Evolutionary conservation across 37 sponge, comb jelly and placozoan species (phyloP).

Genomic region (Crambe crambe): DNA sequence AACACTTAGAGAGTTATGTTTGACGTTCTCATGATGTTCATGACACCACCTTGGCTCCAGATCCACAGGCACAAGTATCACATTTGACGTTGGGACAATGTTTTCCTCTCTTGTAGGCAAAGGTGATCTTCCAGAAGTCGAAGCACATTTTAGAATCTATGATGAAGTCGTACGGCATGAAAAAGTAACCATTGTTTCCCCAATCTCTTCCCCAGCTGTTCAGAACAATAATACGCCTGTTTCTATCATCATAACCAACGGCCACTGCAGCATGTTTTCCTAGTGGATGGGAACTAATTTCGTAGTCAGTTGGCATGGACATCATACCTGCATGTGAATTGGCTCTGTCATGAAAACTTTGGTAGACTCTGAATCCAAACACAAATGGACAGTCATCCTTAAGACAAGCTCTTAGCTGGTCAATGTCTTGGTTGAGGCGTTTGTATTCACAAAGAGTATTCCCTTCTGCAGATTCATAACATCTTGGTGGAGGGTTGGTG

Average conservation of each 20-base stretch:
- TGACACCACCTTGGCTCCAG: no score
- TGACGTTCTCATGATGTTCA: no score
- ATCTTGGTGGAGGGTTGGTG: background rate
- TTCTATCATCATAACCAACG: slow-evolving; percentile 16
- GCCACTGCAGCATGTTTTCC: slow-evolving; percentile 12
- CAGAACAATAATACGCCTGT: slow-evolving; percentile 6
- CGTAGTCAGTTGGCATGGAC: slow-evolving; percentile 10
- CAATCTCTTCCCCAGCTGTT: slow-evolving; percentile 26
- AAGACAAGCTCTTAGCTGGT: slow-evolving; percentile 10
- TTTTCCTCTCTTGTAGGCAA: background rate
- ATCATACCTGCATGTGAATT: background rate
- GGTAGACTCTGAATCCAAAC: background rate
- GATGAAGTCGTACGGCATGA: slow-evolving; percentile 24
- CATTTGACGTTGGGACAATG: background rate
- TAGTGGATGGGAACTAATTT: background rate
- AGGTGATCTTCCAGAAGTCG: slow-evolving; percentile 32
- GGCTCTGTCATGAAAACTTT: background rate
- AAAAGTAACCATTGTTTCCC: slow-evolving; percentile 24
- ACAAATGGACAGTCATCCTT: slow-evolving; percentile 3
- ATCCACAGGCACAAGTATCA: no score
- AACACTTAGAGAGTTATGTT: no score
- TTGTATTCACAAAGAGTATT: slow-evolving; percentile 2
- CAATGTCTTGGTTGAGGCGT: slow-evolving; percentile 1
- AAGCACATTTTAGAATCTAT: background rate
- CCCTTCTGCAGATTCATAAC: background rate